Base-by-base conservation (phyloP, 2,888 invertebrate genomes). In the Cataglyphis altisquamis region DNA sequence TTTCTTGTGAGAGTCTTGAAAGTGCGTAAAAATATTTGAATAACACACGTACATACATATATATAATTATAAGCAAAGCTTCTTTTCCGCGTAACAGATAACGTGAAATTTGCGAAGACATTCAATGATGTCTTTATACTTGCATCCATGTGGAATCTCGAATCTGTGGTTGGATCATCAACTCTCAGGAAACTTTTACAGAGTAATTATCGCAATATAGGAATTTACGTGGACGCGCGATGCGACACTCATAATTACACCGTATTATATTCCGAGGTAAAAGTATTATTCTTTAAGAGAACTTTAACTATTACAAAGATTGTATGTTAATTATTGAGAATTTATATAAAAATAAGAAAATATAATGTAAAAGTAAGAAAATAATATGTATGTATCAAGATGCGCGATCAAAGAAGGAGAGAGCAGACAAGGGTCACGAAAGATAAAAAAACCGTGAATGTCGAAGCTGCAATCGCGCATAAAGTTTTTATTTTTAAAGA, bases 1-100 rank as follows among this genome's bases (percentile, higher is more conserved):
- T 92, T 74, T 90, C 90, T 21, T 92, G 92, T 15, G 86, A 82
- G 41, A 63, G 84, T 39, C 10, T 36, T 45, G 83, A 89, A 86
- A 88, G 92, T 92, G 82, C 41, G 83, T 84, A 81, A 25, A 52
- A 41, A 66, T 41, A 18, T n/a, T 39, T 73, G 15, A 18, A 25
- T 66, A 9, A 63, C 1, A 25, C n/a, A 25, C 25, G 6, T 3
- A 48, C 5, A 32, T 0, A 36, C 1, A 10, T 60, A 18, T 41
- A 18, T 41, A 41, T 77, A 39, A 77, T 66, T 36, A 60, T n/a
- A 60, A 48, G 41, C 32, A 9, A 21, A 45, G 36, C 10, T 68
- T 52, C 66, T 32, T 62, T 4, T 29, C 25, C 9, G 0, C 12
- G 0, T 77, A 64, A 48, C 41, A 90, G 89, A 67, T 29, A 64